These are phyloP conservation scores for Philotrypesis tridentata DNA, from an alignment of 1,140 invertebrate species.

Conservation along the genomic window DNA sequence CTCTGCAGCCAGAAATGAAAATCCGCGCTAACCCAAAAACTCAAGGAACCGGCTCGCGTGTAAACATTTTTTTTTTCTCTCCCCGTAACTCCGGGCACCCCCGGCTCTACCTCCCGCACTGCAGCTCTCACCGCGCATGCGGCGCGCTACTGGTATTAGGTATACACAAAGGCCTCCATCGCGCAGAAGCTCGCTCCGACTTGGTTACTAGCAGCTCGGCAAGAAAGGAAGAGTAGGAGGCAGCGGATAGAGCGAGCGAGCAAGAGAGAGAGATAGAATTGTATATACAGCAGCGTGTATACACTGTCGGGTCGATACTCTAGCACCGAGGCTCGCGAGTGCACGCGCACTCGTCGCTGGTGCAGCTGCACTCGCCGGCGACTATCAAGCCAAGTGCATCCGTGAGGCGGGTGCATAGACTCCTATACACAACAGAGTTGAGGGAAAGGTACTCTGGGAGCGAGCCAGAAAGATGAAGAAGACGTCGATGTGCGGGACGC, in stretches of 20 bases:
- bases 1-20: too few species aligned
- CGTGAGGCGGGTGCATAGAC: background rate
- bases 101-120: background rate
- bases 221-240: background rate
- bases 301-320: slow-evolving; percentile 63
- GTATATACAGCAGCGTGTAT: background rate
- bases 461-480: background rate
- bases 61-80: too few species aligned
- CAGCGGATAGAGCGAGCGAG: background rate
- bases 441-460: background rate
- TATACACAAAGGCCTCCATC: background rate
- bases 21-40: too few species aligned
- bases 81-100: background rate
- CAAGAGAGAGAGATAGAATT: background rate
- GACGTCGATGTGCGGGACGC: too few species aligned
- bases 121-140: background rate
- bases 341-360: slow-evolving; percentile 48
- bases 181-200: background rate
- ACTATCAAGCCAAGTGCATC: background rate
- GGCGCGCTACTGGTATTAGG: background rate
- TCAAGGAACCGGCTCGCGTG: too few species aligned
- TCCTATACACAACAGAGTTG: background rate
- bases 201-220: background rate
- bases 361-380: slow-evolving; percentile 53
- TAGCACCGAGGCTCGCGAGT: slow-evolving; percentile 55